Base-by-base conservation (phyloP, 1,140 invertebrate species). In the Micrasema longulum region DNA sequence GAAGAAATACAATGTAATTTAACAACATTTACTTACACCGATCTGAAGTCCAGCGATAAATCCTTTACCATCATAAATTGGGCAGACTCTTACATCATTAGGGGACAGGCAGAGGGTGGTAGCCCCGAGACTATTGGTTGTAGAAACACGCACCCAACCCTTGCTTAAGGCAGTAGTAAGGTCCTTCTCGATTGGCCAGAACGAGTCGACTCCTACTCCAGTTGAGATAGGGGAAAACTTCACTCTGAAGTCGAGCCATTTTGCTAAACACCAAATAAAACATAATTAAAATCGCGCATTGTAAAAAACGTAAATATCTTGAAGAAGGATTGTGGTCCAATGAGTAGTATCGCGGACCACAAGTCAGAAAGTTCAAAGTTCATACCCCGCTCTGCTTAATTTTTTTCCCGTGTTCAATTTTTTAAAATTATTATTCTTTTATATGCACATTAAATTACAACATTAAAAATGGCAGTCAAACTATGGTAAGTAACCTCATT, bases 11-110 rank as follows among this genome's bases (percentile, higher is more conserved):
- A n/a, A n/a, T n/a, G n/a, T n/a, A n/a, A n/a, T n/a, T n/a, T n/a
- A n/a, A n/a, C n/a, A n/a, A n/a, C n/a, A n/a, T n/a, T 31, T 72
- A 62, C 82, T 80, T 69, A 85, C 83, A 64, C 79, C 80, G 47
- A 84, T 77, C 71, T 84, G 83, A 4, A 86, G 68, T 6, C 83
- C 84, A 50, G 83, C 79, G 0, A 86, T 79, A 65, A 83, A 84
- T 0, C 84, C 83, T n/a, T 78, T 78, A 0, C 79, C 76, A 38
- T 83, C 81, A 45, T 79, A 83, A 4, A 83, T 73, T 0, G 80
- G 78, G 62, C 83, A 83, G 1, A 84, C 79, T 63, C 76, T 76
- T 26, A 77, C 76, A n/a, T 80, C 82, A 6, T 5, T 26, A 1
- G 11, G 14, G 22, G 71, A 1, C n/a, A 52, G 12, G 47, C 65